A percentile compares a stretch with the other conserved stretches of the same genome.
Conservation (phyloP, 2,888 invertebrate species). For the Orchesellides sinensis region DNA sequence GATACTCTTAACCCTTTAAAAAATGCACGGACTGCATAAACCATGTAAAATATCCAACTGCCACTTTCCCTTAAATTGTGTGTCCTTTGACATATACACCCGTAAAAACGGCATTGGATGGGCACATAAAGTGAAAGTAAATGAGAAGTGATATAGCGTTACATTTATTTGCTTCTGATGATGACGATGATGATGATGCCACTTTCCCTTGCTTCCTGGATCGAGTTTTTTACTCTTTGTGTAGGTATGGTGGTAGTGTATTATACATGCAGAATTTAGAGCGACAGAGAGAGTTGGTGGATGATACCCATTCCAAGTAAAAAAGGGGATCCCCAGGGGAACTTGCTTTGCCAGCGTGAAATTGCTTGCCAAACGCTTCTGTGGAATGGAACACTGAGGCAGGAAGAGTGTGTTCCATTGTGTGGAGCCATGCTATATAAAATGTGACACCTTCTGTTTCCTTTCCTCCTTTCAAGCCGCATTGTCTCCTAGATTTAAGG, state of each 20-base stretch:
- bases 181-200: neutral
- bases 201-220: neutral
- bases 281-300: neutral
- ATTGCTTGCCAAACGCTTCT: constrained; percentile 68
- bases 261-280: neutral
- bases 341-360: constrained; percentile 69
- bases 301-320: no score
- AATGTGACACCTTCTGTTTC: constrained; percentile 15
- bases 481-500: neutral
- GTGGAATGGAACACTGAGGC: neutral
- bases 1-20: no score
- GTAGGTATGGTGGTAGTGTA: no score
- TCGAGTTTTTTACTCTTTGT: no score
- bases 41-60: no score
- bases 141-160: constrained; percentile 18
- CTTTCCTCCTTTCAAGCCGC: neutral
- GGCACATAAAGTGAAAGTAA: constrained; percentile 68
- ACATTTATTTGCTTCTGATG: neutral
- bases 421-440: no score
- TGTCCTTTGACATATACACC: constrained; percentile 68
- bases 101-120: constrained; percentile 18
- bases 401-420: neutral
- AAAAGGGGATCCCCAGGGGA: constrained; percentile 41
- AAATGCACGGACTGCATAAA: no score
- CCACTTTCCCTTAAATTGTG: no score